phyloP scores from a whole-genome alignment of 2,888 invertebrate species.

The Alentia gelatinosa region DNA sequence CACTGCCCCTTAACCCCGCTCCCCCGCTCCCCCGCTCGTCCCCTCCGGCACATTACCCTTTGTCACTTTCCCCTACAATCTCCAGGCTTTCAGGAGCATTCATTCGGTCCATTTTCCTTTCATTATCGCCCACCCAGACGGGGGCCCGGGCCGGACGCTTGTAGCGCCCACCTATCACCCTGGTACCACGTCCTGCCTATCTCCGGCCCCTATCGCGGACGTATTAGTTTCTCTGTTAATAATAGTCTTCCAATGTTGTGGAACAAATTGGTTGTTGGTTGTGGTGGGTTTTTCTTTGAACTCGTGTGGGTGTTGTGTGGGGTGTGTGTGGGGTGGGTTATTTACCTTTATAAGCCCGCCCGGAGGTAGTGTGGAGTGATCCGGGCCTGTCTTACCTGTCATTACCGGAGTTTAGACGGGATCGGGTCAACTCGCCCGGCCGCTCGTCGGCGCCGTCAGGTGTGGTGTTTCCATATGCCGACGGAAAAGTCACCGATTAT shows the following conservation, averaged over 20 bases:
- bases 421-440: too few relatives aligned
- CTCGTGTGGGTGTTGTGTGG: not conserved
- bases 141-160: not conserved
- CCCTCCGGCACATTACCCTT: conserved; percentile 13
- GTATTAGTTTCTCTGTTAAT: conserved; percentile 8
- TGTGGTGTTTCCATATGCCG: too few relatives aligned
- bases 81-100: not conserved
- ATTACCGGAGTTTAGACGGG: not conserved
- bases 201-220: not conserved
- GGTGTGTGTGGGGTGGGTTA: not conserved
- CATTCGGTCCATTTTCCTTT: conserved; percentile 11
- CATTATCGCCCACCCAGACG: conserved; percentile 4
- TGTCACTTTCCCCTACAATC: conserved; percentile 25
- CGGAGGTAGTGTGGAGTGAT: not conserved
- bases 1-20: not conserved
- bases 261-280: conserved; percentile 14
- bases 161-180: not conserved
- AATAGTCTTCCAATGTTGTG: not conserved
- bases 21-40: not conserved
- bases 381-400: not conserved
- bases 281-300: not conserved
- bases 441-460: too few relatives aligned
- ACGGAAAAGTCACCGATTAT: too few relatives aligned
- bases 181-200: conserved; percentile 5
- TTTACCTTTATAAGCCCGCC: not conserved